Percentiles rank a stretch among this genome's conserved stretches.
Conservation (phyloP, 2,797 vertebrate species). For the Enteromius unitaeniatus region DNA sequence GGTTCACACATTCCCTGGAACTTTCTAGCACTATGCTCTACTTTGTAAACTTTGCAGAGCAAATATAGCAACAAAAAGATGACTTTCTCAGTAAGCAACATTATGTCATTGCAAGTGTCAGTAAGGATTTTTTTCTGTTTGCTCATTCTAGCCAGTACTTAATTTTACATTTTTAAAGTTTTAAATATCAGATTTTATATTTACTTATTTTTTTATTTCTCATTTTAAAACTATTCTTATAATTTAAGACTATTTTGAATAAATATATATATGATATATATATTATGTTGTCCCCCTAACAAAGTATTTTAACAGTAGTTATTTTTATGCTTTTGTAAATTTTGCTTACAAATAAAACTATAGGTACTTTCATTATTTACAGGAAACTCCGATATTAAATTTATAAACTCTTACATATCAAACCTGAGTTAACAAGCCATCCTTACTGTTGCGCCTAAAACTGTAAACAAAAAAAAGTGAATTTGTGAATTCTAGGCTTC, state of each 20-base stretch:
- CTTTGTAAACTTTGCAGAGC: background rate
- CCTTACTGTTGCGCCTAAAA: background rate
- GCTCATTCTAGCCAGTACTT: background rate
- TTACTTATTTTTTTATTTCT: background rate
- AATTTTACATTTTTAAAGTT: background rate
- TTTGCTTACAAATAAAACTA: background rate
- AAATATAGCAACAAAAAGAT: background rate
- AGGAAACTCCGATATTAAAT: background rate
- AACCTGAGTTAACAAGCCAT: background rate
- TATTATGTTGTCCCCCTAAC: background rate
- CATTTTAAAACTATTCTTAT: background rate
- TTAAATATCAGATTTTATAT: background rate
- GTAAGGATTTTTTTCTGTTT: background rate
- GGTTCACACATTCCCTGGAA: background rate
- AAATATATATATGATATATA: background rate
- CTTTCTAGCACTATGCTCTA: background rate
- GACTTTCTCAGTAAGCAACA: background rate
- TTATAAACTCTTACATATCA: background rate
- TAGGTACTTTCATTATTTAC: background rate
- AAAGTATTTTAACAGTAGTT: background rate
- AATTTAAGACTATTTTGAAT: background rate
- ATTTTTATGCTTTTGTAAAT: background rate
- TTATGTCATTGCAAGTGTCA: background rate
- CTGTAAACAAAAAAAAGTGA: background rate
- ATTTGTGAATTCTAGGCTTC: constrained; percentile 78